These are phyloP conservation scores for Macrobrachium nipponense DNA, from an alignment of 1,140 invertebrate species.

Conservation along the genomic window DNA sequence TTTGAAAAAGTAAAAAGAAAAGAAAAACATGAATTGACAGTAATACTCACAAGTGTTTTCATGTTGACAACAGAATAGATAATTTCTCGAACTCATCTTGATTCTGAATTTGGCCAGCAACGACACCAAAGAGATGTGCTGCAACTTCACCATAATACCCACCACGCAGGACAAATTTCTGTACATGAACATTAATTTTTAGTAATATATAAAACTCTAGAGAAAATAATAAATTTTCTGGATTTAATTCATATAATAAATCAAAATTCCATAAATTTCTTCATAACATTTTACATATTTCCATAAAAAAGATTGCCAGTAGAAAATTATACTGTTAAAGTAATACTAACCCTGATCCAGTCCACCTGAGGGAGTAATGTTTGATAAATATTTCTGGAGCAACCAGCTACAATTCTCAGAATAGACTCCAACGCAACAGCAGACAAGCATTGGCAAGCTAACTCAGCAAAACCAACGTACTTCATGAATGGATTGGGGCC, in stretches of 20 bases:
- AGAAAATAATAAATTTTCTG: background rate
- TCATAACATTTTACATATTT: background rate
- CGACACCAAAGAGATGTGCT: constrained; percentile 77
- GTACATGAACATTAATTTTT: constrained; percentile 33
- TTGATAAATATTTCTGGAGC: constrained; percentile 74
- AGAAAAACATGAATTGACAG: background rate
- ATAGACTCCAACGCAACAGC: constrained; percentile 76
- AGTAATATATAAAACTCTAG: background rate
- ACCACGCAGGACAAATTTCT: constrained; percentile 77
- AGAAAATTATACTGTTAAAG: background rate
- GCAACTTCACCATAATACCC: constrained; percentile 77
- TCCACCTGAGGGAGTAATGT: constrained; percentile 72
- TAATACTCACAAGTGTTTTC: constrained; percentile 65
- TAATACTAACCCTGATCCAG: constrained; percentile 71
- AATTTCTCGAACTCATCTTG: constrained; percentile 65
- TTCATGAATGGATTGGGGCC: constrained; percentile 56
- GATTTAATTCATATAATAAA: background rate
- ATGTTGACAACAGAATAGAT: constrained; percentile 65
- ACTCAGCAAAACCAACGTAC: constrained; percentile 64
- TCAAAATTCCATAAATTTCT: background rate
- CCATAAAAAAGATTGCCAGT: background rate
- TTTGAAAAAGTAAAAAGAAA: too few relatives aligned
- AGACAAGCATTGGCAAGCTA: constrained; percentile 66
- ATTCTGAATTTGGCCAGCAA: constrained; percentile 72
- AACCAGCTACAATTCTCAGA: constrained; percentile 80